Evolutionary conservation across 2,888 invertebrate genomes (phyloP), one percentile per base, ranked within the genome.

Genomic region (Drosophila basisetae): DNA sequence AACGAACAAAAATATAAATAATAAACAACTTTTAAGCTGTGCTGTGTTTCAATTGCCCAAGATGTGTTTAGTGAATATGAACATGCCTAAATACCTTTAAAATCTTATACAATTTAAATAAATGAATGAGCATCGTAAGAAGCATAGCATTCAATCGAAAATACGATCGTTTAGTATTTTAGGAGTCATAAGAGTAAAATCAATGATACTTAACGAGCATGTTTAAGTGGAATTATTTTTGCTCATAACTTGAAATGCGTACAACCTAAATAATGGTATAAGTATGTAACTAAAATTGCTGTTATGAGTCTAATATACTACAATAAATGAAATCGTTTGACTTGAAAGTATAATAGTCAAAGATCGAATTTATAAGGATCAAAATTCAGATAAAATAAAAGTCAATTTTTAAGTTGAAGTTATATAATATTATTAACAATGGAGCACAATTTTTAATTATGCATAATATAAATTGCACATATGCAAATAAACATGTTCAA

Each of bases 41-140:
- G 75, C 52, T 61, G 67, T 77, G 63, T 52, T 78, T 72, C 68
- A 76, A 62, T 85, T 86, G 83, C 75, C 69, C 65, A 76, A 81
- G 72, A 59, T 50, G 55, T 68, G 52, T 54, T 33, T 11, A 58
- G 30, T 33, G 35, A 55, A 6, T 13, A 22, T 43, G 22, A 62
- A 35, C 39, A 81, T 62, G 54, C 35, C 39, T 22, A 37, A 35
- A 41, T 56, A 9, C 30, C 3, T 25, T 22, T 47, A 47, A 22
- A 7, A 47, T 3, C 9, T 7, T 30, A 11, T 11, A 1, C 10
- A 50, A 30, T 6, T 30, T 1, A 30, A 18, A 5, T n/a, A 50
- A 16, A 4, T 9, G 10, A 50, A 50, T 18, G 28, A 18, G 5
- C 10, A 16, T 2, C 11, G 18, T 50, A 10, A 30, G 2, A 30